phyloP scores from a whole-genome alignment of 2,113 vertebrate species.

The Mobula birostris region DNA sequence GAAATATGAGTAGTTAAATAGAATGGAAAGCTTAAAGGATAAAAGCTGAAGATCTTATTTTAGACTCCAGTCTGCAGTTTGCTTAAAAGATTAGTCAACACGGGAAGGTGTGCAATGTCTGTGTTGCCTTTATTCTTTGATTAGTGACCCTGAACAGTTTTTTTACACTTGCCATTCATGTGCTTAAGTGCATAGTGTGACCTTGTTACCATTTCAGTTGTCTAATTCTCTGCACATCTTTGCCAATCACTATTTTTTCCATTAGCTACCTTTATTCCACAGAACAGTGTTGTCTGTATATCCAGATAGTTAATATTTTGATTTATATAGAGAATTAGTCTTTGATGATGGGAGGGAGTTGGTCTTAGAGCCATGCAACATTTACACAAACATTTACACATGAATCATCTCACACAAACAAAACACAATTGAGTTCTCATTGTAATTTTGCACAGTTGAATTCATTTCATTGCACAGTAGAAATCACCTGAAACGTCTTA shows the following conservation, averaged over 20 bases:
- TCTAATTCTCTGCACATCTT: background rate
- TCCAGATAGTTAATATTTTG: background rate
- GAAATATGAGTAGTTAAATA: background rate
- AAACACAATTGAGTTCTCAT: background rate
- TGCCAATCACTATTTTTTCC: background rate
- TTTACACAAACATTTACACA: too few relatives aligned
- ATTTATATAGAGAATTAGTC: background rate
- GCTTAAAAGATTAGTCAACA: background rate
- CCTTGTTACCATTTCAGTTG: background rate
- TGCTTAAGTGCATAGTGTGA: background rate
- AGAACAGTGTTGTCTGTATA: background rate
- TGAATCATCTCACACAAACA: background rate
- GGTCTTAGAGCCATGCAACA: background rate
- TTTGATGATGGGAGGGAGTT: background rate
- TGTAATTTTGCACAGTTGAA: background rate
- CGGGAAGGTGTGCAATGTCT: background rate
- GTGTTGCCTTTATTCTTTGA: background rate
- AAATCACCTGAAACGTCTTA: background rate
- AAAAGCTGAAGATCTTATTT: background rate
- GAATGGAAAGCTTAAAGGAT: background rate
- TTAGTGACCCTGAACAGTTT: background rate
- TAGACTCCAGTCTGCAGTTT: background rate
- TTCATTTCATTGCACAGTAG: background rate
- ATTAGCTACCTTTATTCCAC: background rate
- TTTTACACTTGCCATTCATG: background rate